Base-by-base conservation (phyloP, 2,113 vertebrate genomes). In the Microtus richardsoni region DNA sequence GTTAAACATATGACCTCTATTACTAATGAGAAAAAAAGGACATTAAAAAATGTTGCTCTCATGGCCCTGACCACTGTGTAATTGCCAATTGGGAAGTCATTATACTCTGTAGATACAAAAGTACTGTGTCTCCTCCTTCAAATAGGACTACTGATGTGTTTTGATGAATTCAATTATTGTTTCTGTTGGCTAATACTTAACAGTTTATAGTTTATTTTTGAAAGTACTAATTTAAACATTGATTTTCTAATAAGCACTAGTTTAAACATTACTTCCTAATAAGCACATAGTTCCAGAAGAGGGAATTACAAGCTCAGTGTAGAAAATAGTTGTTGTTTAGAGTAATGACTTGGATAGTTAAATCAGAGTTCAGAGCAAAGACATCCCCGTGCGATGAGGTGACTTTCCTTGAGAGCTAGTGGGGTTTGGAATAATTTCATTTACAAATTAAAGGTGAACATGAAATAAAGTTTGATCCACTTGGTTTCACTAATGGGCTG, bases 401-500 rank as follows among this genome's bases (percentile, higher is more conserved):
- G 41, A 79, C 33, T 80, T 93, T 47, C 30, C 71, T 60, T 77
- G 39, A 60, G n/a, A 85, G 30, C 80, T 90, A 41, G 79, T 49
- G 39, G 11, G 75, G 88, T 84, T 84, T 41, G 83, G 64, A 85
- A 85, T 91, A 94, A 91, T 64, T 88, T 19, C 14, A 64, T 77
- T 21, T 54, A 66, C 11, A 66, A 75, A 89, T 14, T 14, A 89
- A 89, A 93, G 26, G 33, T 84, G 22, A 84, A 75, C 58, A 89
- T 95, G 68, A 95, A 87, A 87, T 84, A 95, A 93, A 89, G 3
- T 78, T 73, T 96, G 91, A 80, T 77, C 49, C 58, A 7, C 64
- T 92, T 90, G 66, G 44, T 77, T 77, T 41, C 71, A 92, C 22
- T 52, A 75, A 19, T 77, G 47, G 75, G 30, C 73, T 28, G 71